A percentile compares a stretch with the other conserved stretches of the same genome.
Evolutionary conservation across 2,797 vertebrate species (phyloP).

Genomic region (Trematomus bernacchii): DNA sequence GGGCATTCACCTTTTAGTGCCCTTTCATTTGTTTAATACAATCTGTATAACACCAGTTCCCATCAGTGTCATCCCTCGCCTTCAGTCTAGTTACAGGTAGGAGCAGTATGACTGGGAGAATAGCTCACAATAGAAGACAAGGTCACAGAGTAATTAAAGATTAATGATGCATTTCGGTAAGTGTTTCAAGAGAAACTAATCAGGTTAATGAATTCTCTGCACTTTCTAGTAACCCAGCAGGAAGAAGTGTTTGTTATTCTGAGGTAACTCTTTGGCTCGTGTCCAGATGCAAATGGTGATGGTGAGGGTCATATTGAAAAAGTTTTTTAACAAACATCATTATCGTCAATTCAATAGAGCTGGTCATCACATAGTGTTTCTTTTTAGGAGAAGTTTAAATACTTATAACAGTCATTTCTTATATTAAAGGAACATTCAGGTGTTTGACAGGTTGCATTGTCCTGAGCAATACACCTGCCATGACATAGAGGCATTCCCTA

Average conservation of each 20-base stretch:
- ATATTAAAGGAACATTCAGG: neutral
- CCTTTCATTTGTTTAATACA: neutral
- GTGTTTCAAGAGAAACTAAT: constrained; percentile 83
- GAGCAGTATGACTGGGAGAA: constrained; percentile 47
- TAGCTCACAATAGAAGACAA: constrained; percentile 73
- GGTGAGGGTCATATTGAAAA: constrained; percentile 9
- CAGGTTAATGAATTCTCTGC: constrained; percentile 81
- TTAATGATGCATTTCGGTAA: constrained; percentile 86
- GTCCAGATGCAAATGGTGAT: constrained; percentile 21
- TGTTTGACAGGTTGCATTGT: neutral
- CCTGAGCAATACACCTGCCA: neutral
- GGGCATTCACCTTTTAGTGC: too few relatives aligned
- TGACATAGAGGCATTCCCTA: neutral
- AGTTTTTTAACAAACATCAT: constrained; percentile 12
- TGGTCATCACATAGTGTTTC: constrained; percentile 35
- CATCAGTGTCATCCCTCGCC: constrained; percentile 3
- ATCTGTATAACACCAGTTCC: constrained; percentile 1
- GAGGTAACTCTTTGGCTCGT: constrained; percentile 26
- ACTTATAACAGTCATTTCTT: constrained; percentile 4
- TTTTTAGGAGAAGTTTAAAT: constrained; percentile 37
- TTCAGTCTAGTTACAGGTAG: constrained; percentile 66
- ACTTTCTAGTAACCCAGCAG: constrained; percentile 68
- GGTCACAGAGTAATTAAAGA: constrained; percentile 84
- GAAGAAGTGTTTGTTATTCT: constrained; percentile 29
- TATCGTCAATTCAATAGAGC: constrained; percentile 28